Evolutionary conservation across 2,113 vertebrate genomes (phyloP), one percentile per base, ranked within the genome.

Genomic region (Thamnophis sirtalis): DNA sequence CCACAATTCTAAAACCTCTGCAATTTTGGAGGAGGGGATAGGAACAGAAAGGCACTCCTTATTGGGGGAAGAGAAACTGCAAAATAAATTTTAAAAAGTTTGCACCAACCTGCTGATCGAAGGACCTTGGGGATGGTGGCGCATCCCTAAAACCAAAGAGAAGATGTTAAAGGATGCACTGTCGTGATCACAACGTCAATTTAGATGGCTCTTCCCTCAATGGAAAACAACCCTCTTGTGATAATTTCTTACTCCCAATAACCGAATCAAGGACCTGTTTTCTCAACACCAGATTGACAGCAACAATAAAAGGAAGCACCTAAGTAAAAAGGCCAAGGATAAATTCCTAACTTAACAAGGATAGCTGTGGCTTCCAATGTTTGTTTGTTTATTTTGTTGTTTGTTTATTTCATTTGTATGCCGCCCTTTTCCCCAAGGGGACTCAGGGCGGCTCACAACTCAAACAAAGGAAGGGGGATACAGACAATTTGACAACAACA

Each of bases 81-180:
- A 51, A 33, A 53, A 38, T 19, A 73, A 80, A 38, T 43, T 43
- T 43, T 21, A 80, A 21, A 80, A 38, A 9, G 17, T 43, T 43
- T 21, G 9, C 88, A 96, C 96, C 94, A 94, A 98, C 98, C 97
- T 97, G 97, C 49, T 95, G 96, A 89, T 98, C 98, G 87, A 96
- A 96, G 86, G 97, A 97, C 91, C 98, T 97, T 22, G 96, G 96
- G 0, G 94, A 97, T 93, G 98, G 98, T 58, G 96, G 96, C 10
- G 94, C 94, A 58, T 98, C 98, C 92, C 98, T 99, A 94, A 60
- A 93, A 89, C 88, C 84, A 24, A 92, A 90, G 91, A 73, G 92
- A 86, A 63, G 68, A 51, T 0, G 55, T 73, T 86, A 43, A 80
- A 19, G 21, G 7, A 80, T 38, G 33, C 33, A 1, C 33, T 21